These are phyloP conservation scores for Pinctada fucata DNA, from an alignment of 2,888 invertebrate species.

Conservation along the genomic window DNA sequence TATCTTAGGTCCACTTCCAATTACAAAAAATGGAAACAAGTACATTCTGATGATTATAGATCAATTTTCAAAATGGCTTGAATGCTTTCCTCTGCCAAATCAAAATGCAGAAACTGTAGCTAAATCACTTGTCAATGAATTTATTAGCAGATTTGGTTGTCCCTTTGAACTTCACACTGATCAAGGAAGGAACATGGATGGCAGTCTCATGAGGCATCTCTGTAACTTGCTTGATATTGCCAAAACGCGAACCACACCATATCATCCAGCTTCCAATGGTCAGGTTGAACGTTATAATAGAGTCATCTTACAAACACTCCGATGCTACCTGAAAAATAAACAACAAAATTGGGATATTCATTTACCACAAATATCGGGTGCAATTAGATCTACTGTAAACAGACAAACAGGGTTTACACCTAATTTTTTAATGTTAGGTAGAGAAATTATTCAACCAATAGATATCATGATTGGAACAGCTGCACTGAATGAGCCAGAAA, in stretches of 20 bases:
- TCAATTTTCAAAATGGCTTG: slow-evolving; percentile 39
- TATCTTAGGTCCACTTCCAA: slow-evolving; percentile 30
- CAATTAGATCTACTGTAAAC: slow-evolving; percentile 30
- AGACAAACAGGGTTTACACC: slow-evolving; percentile 37
- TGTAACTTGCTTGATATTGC: slow-evolving; percentile 36
- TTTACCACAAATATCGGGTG: slow-evolving; percentile 30
- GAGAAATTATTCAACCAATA: slow-evolving; percentile 22
- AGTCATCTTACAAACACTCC: slow-evolving; percentile 4
- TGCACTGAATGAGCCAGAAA: neutral
- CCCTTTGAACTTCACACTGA: slow-evolving; percentile 30
- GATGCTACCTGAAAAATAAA: slow-evolving; percentile 18
- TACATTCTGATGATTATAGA: slow-evolving; percentile 35
- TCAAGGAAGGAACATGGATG: slow-evolving; percentile 35
- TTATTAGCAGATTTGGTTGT: slow-evolving; percentile 27
- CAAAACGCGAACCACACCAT: slow-evolving; percentile 41
- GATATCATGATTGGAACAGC: slow-evolving; percentile 26
- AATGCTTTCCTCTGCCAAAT: slow-evolving; percentile 27
- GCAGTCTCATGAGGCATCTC: slow-evolving; percentile 22
- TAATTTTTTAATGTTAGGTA: slow-evolving; percentile 43
- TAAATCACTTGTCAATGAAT: slow-evolving; percentile 1
- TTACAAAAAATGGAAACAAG: slow-evolving; percentile 27
- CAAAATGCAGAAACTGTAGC: slow-evolving; percentile 24
- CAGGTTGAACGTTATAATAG: slow-evolving; percentile 34
- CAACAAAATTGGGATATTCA: slow-evolving; percentile 25
- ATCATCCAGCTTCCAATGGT: slow-evolving; percentile 40